Conservation (phyloP, 2,888 invertebrate genomes). For the Drosophila putrida region DNA sequence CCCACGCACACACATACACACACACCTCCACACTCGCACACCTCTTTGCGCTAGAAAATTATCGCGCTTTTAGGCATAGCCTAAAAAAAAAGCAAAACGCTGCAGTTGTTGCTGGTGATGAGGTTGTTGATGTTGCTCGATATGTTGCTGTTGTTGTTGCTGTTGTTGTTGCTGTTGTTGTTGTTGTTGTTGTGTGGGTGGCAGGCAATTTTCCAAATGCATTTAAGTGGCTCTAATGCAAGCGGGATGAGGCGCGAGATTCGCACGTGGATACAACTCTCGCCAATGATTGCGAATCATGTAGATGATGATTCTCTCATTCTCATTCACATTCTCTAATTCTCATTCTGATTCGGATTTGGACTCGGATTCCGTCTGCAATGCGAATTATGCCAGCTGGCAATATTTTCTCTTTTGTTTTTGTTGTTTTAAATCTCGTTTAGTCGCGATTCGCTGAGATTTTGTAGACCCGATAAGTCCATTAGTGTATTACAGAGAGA, state of each 20-base stretch:
- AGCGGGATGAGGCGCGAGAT: conserved; percentile 68
- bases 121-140: not conserved
- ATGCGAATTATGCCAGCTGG: conserved; percentile 60
- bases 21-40: not conserved
- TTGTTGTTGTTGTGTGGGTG: conserved; percentile 68
- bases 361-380: conserved; percentile 42
- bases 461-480: conserved; percentile 67
- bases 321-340: not conserved
- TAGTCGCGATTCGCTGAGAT: conserved; percentile 67
- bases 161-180: conserved; percentile 20
- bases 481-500: conserved; percentile 56
- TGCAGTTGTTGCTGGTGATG: conserved; percentile 27
- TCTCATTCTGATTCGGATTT: conserved; percentile 7
- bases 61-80: conserved; percentile 64
- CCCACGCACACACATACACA: not conserved
- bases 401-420: conserved; percentile 11
- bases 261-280: conserved; percentile 72
- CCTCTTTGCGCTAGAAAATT: conserved; percentile 60
- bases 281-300: conserved; percentile 23
- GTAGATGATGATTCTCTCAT: not conserved
- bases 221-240: conserved; percentile 79
- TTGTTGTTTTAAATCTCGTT: conserved; percentile 49
- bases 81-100: conserved; percentile 37
- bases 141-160: conserved; percentile 1
- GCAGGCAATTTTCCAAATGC: conserved; percentile 78